Evolutionary conservation across 2,797 vertebrate species (phyloP).

Genomic region (Parauchenoglanis punctatus): DNA sequence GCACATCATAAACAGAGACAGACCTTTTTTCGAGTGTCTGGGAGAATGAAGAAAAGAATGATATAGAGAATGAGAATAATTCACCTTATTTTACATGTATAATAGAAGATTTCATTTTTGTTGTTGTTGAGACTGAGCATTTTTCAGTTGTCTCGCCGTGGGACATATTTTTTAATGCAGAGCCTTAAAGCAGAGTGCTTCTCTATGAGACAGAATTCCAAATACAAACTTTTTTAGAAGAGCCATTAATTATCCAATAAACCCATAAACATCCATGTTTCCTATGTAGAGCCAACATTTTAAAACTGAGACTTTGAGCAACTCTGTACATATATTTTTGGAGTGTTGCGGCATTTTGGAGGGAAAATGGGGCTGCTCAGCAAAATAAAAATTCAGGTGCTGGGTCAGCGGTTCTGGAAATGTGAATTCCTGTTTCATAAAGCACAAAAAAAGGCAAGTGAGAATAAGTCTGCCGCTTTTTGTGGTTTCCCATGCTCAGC

Average conservation of each 20-base stretch:
- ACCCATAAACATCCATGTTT: neutral
- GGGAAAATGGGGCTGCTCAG: neutral
- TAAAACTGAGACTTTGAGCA: neutral
- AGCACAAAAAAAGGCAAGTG: constrained; percentile 3
- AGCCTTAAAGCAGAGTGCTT: neutral
- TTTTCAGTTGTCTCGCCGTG: neutral
- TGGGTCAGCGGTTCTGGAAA: constrained; percentile 16
- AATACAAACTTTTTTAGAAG: neutral
- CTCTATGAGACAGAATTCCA: neutral
- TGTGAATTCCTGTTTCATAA: constrained; percentile 20
- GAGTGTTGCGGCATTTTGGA: neutral
- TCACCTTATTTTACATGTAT: neutral
- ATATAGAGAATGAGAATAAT: neutral
- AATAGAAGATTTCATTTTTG: neutral
- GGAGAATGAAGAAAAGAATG: constrained; percentile 25
- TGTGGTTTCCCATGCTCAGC: neutral
- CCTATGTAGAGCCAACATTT: neutral
- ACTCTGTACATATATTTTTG: neutral
- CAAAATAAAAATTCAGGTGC: constrained; percentile 10
- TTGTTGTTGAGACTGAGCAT: neutral
- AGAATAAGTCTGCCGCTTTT: neutral
- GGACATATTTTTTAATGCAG: neutral
- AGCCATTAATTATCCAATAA: neutral
- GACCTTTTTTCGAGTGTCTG: constrained; percentile 69
- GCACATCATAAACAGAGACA: constrained; percentile 72